phyloP scores from a whole-genome alignment of 2,113 vertebrate species.

The Pachycephala philippinensis region DNA sequence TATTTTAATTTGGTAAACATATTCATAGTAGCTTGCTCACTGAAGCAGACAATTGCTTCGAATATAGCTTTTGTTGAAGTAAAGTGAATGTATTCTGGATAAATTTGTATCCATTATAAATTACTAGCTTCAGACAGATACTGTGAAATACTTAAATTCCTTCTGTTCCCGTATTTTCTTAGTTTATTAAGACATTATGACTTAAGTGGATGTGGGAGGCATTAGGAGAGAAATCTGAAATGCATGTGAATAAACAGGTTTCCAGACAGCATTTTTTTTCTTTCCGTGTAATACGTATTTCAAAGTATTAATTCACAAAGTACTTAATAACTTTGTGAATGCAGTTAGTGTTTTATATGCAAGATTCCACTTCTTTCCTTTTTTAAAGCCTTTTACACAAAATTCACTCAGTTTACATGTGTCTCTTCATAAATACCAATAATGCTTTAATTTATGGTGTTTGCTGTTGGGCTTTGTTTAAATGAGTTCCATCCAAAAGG shows the following conservation, averaged over 20 bases:
- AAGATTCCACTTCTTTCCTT: background rate
- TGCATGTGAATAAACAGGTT: background rate
- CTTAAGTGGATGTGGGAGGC: background rate
- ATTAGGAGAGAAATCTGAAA: background rate
- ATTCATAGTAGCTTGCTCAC: background rate
- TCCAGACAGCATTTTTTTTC: background rate
- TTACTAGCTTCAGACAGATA: background rate
- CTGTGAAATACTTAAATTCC: background rate
- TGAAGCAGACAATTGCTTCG: background rate
- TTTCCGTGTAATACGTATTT: background rate
- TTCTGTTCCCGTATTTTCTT: background rate
- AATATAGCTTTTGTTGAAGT: background rate
- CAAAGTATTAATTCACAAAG: background rate
- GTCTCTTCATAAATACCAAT: constrained; percentile 53
- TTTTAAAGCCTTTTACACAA: background rate
- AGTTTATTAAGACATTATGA: background rate
- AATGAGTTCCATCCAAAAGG: constrained; percentile 60
- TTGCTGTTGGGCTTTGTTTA: constrained; percentile 69
- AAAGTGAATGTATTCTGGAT: background rate
- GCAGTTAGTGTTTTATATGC: background rate
- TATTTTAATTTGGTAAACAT: background rate
- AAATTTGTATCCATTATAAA: background rate
- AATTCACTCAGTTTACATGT: background rate
- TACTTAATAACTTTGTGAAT: background rate
- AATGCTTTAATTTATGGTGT: constrained; percentile 64